Evolutionary conservation across 2,113 vertebrate species (phyloP).

Genomic region (Pygoscelis antarcticus): DNA sequence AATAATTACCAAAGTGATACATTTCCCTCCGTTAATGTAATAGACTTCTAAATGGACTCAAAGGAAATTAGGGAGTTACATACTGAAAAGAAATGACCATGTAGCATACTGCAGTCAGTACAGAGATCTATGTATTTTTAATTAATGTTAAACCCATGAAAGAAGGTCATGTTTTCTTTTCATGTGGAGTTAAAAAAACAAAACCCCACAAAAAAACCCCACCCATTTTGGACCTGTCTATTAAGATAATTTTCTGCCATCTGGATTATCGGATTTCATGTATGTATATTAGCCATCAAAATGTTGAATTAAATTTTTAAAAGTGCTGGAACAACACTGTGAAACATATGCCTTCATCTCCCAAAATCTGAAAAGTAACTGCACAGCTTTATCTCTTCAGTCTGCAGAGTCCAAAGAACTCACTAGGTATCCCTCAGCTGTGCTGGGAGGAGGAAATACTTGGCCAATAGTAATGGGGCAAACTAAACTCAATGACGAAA

Average conservation of each 20-base stretch:
- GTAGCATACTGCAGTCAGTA: neutral
- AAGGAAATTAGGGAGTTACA: neutral
- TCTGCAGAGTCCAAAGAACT: neutral
- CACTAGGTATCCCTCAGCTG: neutral
- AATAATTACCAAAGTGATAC: neutral
- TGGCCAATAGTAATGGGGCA: neutral
- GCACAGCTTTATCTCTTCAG: neutral
- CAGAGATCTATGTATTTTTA: neutral
- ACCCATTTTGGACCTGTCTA: neutral
- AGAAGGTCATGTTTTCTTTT: neutral
- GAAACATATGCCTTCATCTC: neutral
- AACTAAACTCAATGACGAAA: neutral
- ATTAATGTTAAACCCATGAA: neutral
- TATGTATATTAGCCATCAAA: neutral
- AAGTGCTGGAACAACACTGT: neutral
- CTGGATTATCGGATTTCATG: neutral
- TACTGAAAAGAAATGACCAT: neutral
- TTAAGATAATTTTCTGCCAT: neutral
- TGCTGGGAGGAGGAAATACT: neutral
- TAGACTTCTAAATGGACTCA: neutral
- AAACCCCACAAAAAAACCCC: fast-evolving
- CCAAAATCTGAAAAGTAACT: neutral
- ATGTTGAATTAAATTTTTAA: neutral
- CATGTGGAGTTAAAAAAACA: neutral
- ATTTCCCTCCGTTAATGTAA: neutral